Evolutionary conservation across 2,113 vertebrate genomes (phyloP).

Genomic region (Scalopus aquaticus): DNA sequence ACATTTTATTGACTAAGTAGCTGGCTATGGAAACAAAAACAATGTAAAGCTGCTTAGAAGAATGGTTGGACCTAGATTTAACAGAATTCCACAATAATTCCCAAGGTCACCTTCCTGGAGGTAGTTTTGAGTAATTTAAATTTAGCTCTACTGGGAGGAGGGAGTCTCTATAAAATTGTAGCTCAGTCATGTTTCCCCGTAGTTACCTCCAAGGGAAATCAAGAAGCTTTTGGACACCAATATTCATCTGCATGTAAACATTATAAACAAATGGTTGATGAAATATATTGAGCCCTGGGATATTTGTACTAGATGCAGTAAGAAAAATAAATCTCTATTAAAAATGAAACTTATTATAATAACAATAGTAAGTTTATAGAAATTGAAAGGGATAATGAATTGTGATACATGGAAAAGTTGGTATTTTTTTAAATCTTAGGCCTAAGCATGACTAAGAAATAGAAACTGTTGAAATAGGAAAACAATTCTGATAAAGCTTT

Average conservation of each 20-base stretch:
- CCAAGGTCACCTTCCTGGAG: neutral
- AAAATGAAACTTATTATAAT: neutral
- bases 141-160: neutral
- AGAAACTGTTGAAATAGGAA: neutral
- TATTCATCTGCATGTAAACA: neutral
- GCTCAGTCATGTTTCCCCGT: neutral
- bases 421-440: neutral
- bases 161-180: neutral
- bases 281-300: neutral
- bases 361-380: neutral
- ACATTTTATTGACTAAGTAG: neutral
- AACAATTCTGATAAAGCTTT: neutral
- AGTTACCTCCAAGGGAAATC: neutral
- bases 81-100: neutral
- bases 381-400: neutral
- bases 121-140: neutral
- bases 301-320: neutral
- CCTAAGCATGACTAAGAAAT: constrained; percentile 21
- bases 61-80: neutral
- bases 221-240: neutral
- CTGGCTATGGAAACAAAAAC: neutral
- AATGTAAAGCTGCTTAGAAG: neutral
- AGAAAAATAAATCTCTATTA: neutral
- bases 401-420: neutral
- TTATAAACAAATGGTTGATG: neutral